Evolutionary conservation across 1,140 invertebrate species (phyloP).

Genomic region (Drosophila bocqueti): DNA sequence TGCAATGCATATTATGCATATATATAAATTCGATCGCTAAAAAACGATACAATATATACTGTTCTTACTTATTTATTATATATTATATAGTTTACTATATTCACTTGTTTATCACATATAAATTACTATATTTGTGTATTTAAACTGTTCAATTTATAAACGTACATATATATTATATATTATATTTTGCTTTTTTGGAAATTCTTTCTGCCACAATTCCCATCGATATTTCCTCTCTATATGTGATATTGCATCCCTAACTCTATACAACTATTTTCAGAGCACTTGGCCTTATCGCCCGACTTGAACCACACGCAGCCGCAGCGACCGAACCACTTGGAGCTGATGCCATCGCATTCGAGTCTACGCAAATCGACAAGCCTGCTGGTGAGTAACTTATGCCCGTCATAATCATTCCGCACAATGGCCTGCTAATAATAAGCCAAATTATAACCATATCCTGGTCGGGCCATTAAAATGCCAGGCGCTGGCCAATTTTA

Average conservation of each 20-base stretch:
- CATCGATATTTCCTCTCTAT: background rate
- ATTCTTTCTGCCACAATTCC: background rate
- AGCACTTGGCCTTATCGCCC: constrained; percentile 75
- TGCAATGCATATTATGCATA: too few relatives aligned
- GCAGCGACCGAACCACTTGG: constrained; percentile 86
- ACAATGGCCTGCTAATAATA: constrained; percentile 45
- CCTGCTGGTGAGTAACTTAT: constrained; percentile 86
- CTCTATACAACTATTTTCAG: constrained; percentile 64
- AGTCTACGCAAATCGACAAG: constrained; percentile 88
- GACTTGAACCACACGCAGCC: constrained; percentile 82
- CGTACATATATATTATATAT: background rate
- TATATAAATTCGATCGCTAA: too few relatives aligned
- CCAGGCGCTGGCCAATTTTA: constrained; percentile 43
- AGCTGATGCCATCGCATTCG: constrained; percentile 87
- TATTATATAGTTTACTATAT: too few relatives aligned
- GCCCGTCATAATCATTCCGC: constrained; percentile 40
- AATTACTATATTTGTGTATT: background rate
- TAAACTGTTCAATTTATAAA: background rate
- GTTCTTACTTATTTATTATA: background rate
- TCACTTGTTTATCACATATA: too few relatives aligned
- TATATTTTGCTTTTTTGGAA: background rate
- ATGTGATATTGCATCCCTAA: background rate
- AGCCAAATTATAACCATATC: constrained; percentile 45
- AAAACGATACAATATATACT: too few relatives aligned
- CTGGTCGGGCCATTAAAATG: constrained; percentile 58